Evolutionary conservation across 2,113 vertebrate genomes (phyloP).

Genomic region (Cygnus atratus): DNA sequence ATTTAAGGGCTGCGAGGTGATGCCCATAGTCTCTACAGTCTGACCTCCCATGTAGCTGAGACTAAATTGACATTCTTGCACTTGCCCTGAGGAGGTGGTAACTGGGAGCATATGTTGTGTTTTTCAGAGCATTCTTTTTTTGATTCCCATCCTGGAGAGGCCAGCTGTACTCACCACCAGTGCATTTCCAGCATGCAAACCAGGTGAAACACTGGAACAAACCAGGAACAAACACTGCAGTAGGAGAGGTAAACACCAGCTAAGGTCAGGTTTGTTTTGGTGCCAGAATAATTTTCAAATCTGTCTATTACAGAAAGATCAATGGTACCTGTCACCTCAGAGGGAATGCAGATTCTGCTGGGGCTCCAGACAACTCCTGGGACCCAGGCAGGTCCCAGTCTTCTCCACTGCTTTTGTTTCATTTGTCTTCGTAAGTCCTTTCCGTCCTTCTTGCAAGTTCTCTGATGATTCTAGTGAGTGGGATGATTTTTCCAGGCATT

Average conservation of each 20-base stretch:
- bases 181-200: neutral
- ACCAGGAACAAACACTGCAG: rapidly evolving
- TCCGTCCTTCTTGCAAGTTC: neutral
- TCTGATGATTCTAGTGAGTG: neutral
- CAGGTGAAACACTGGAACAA: no score
- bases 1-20: neutral
- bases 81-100: neutral
- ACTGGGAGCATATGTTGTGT: neutral
- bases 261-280: neutral
- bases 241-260: neutral
- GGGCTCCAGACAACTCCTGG: rapidly evolving
- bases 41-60: neutral
- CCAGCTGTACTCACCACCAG: neutral
- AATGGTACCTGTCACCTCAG: neutral
- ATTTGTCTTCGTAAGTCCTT: neutral
- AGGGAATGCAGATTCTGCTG: neutral
- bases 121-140: neutral
- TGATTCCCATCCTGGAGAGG: neutral
- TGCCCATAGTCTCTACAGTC: neutral
- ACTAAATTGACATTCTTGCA: neutral
- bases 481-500: neutral
- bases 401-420: neutral
- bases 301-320: neutral
- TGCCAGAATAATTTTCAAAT: neutral
- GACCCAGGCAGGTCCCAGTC: neutral